Percentiles rank a stretch among this genome's conserved stretches.
These are phyloP conservation scores for Tachystola acroxantha DNA, from an alignment of 2,888 invertebrate genomes.

Conservation along the genomic window DNA sequence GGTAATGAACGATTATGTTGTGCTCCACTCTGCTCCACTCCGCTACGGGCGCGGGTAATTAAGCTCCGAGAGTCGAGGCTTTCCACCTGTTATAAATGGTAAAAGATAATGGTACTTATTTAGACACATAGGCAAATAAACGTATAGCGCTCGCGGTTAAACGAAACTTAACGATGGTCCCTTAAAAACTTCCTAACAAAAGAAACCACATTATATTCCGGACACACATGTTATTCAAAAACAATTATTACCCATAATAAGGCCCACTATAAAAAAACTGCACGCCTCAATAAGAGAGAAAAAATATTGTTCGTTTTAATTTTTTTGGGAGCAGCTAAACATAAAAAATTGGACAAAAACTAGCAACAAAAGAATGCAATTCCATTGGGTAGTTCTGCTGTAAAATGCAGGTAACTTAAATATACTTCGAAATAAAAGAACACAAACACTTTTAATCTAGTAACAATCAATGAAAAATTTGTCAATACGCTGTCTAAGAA, in stretches of 20 bases:
- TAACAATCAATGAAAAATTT: not conserved
- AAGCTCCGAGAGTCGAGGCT: conserved; percentile 14
- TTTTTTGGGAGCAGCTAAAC: not conserved
- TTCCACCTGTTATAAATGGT: conserved; percentile 20
- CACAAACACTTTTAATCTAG: not conserved
- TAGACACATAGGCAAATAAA: not conserved
- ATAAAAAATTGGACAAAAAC: conserved; percentile 38
- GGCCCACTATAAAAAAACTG: conserved; percentile 20
- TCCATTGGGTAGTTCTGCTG: conserved; percentile 18
- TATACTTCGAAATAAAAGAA: not conserved
- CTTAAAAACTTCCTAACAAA: not conserved
- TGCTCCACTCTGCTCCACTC: conserved; percentile 16
- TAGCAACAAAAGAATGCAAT: conserved; percentile 29
- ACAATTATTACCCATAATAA: conserved; percentile 31
- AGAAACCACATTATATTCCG: conserved; percentile 24
- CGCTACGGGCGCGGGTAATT: conserved; percentile 14
- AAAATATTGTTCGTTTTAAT: conserved; percentile 10
- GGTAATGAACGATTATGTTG: conserved; percentile 55
- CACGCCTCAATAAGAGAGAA: conserved; percentile 5
- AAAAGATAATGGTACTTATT: too few species aligned
- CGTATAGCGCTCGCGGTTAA: too few species aligned
- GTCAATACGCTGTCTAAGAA: too few species aligned
- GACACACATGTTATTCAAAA: conserved; percentile 33
- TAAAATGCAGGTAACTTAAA: conserved; percentile 22
- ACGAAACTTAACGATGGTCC: not conserved